phyloP scores from a whole-genome alignment of 2,797 vertebrate species.

The Sebastes taczanowskii region DNA sequence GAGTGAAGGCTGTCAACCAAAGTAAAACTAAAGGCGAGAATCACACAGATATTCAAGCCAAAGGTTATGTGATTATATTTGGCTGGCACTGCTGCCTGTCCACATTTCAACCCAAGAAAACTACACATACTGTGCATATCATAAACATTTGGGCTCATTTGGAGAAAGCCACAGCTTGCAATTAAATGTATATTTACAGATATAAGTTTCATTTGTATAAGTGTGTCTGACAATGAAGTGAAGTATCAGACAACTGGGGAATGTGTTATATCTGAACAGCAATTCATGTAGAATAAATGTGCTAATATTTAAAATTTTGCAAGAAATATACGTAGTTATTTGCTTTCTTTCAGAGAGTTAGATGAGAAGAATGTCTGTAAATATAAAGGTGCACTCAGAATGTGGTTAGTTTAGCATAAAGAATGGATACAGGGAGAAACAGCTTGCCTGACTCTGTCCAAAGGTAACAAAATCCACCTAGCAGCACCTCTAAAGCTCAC shows the following conservation, averaged over 20 bases:
- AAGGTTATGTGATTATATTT: conserved; percentile 28
- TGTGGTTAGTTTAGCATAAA: too few species aligned
- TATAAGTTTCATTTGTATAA: too few species aligned
- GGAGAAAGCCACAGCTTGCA: not conserved
- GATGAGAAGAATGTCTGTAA: not conserved
- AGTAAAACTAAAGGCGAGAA: conserved; percentile 21
- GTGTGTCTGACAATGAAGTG: not conserved
- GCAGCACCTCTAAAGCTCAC: too few species aligned
- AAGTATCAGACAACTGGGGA: not conserved
- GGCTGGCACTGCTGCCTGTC: not conserved
- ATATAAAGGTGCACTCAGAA: too few species aligned
- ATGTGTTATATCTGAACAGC: not conserved
- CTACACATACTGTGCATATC: not conserved
- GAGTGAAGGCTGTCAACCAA: conserved; percentile 22
- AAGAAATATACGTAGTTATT: not conserved
- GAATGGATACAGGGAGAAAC: too few species aligned
- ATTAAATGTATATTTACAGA: too few species aligned
- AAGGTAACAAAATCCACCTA: too few species aligned
- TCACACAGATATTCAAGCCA: conserved; percentile 15
- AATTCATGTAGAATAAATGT: not conserved
- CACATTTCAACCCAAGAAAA: conserved; percentile 1
- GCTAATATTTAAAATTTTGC: not conserved
- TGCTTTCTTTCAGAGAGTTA: not conserved
- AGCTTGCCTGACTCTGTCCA: too few species aligned
- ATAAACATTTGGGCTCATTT: not conserved